These are phyloP conservation scores for Rhizomys pruinosus DNA, from an alignment of 2,113 vertebrate genomes.

Conservation along the genomic window DNA sequence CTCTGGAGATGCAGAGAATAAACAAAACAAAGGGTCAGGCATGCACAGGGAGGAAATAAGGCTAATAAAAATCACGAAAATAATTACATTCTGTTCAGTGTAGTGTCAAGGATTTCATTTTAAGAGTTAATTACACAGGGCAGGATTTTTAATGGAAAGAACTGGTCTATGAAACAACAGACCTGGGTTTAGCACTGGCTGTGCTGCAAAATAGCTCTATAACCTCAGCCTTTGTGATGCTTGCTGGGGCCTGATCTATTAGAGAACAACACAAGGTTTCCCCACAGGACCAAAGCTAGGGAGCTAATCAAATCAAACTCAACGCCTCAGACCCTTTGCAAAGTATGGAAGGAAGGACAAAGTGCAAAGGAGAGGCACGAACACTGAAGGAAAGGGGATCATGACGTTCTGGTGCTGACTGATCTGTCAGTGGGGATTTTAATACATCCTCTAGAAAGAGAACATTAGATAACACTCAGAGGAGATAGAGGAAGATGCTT, in stretches of 20 bases:
- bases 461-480: neutral
- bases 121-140: neutral
- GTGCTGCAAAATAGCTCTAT: constrained; percentile 6
- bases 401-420: neutral
- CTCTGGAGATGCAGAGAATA: neutral
- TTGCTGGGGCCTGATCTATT: neutral
- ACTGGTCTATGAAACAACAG: constrained; percentile 14
- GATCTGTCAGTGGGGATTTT: constrained; percentile 1
- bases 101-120: constrained; percentile 4
- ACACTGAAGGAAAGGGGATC: neutral
- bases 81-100: neutral
- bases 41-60: neutral
- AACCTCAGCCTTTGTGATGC: constrained; percentile 26
- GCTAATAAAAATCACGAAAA: constrained; percentile 1
- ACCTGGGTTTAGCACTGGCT: neutral
- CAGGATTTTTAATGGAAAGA: constrained; percentile 18
- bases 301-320: neutral
- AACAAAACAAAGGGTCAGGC: neutral
- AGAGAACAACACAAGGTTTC: neutral
- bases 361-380: neutral
- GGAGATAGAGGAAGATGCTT: neutral
- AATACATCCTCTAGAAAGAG: neutral
- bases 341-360: neutral
- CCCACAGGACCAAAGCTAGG: neutral
- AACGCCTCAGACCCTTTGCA: neutral